A percentile compares a stretch with the other conserved stretches of the same genome.
phyloP scores from a whole-genome alignment of 92 coral and sea anemone species.

The Bergia sp. region DNA sequence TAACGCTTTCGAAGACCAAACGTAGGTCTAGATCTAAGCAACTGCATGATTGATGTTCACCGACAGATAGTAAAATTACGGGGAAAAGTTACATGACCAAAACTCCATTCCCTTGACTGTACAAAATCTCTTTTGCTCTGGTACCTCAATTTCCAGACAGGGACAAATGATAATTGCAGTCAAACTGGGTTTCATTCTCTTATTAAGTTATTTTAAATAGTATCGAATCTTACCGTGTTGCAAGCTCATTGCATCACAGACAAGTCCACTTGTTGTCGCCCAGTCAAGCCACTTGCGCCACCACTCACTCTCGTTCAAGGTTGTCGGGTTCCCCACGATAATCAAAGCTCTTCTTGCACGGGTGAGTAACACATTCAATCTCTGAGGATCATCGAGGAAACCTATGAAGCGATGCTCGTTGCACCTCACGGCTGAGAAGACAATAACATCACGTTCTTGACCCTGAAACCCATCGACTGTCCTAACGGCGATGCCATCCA shows the following conservation, averaged over 20 bases:
- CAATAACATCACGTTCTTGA: conserved; percentile 84
- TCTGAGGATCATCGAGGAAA: conserved; percentile 72
- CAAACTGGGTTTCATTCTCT: background rate
- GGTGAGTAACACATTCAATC: conserved; percentile 82
- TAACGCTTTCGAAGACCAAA: too few species aligned
- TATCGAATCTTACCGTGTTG: background rate
- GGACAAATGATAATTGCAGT: background rate
- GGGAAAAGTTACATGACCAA: too few species aligned
- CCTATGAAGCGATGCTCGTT: conserved; percentile 75
- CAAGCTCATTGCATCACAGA: conserved; percentile 32
- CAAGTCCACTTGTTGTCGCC: conserved; percentile 38
- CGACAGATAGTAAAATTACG: too few species aligned
- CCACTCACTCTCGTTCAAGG: conserved; percentile 65
- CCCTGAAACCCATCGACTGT: conserved; percentile 90
- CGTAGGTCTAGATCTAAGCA: too few species aligned
- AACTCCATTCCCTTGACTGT: too few species aligned
- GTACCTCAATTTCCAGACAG: background rate
- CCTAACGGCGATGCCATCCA: conserved; percentile 64
- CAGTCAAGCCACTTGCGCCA: conserved; percentile 71
- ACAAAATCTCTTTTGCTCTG: background rate
- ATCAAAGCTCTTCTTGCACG: conserved; percentile 82
- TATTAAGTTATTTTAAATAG: background rate
- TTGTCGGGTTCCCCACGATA: conserved; percentile 66
- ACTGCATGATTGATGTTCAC: too few species aligned
- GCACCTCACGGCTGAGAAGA: conserved; percentile 84